phyloP scores from a whole-genome alignment of 30 jellyfish, hydroid and myxozoan species.

The Aurelia sp. region DNA sequence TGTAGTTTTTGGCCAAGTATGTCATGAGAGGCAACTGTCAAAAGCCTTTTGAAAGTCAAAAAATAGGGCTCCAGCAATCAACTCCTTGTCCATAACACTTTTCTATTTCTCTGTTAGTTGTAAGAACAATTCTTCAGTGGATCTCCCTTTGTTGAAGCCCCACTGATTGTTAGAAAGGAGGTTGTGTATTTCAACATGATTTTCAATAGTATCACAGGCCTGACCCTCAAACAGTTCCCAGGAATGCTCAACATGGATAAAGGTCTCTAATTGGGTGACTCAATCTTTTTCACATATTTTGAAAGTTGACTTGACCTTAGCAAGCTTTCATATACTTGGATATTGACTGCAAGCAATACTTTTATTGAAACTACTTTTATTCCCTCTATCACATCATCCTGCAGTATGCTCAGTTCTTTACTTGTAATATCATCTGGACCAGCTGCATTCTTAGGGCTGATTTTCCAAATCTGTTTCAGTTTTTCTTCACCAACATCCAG shows the following conservation, averaged over 20 bases:
- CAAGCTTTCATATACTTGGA: too few species aligned
- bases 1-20: slow-evolving; percentile 66
- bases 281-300: slow-evolving; percentile 58
- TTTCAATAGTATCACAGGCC: slow-evolving; percentile 28
- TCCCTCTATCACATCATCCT: slow-evolving; percentile 38
- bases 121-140: slow-evolving; percentile 59
- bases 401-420: slow-evolving; percentile 48
- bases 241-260: slow-evolving; percentile 65
- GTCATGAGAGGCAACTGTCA: slow-evolving; percentile 73
- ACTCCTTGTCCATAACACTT: slow-evolving; percentile 40
- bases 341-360: slow-evolving; percentile 44
- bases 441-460: slow-evolving; percentile 47
- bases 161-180: slow-evolving; percentile 60
- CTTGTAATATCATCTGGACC: slow-evolving; percentile 41
- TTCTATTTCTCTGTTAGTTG: slow-evolving; percentile 59
- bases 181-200: slow-evolving; percentile 34
- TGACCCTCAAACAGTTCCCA: slow-evolving; percentile 62
- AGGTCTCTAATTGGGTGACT: slow-evolving; percentile 56
- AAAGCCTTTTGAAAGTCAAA: slow-evolving; percentile 54
- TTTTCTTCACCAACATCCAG: slow-evolving; percentile 10
- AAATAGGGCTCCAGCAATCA: slow-evolving; percentile 40
- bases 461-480: slow-evolving; percentile 30
- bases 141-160: slow-evolving; percentile 61
- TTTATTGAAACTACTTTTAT: slow-evolving; percentile 30
- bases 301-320: slow-evolving; percentile 49